These are phyloP conservation scores for Sibirionetta formosa DNA, from an alignment of 2,797 vertebrate genomes.

Conservation along the genomic window DNA sequence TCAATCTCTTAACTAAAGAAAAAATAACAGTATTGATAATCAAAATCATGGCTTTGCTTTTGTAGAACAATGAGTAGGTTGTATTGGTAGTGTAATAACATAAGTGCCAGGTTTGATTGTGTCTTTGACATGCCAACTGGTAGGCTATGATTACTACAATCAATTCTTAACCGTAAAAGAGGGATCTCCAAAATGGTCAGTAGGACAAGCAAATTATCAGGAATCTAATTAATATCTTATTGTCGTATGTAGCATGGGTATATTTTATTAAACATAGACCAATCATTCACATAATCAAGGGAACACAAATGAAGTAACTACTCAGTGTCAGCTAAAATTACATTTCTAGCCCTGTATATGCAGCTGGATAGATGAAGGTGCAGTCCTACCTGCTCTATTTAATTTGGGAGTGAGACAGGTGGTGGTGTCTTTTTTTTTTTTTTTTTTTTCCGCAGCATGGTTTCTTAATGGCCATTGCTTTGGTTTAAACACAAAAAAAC, in stretches of 20 bases:
- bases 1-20: conserved; percentile 78
- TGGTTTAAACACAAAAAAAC: not conserved
- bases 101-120: conserved; percentile 43
- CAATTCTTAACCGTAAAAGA: conserved; percentile 53
- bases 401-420: not conserved
- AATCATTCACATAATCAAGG: not conserved
- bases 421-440: not conserved
- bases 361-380: not conserved
- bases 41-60: conserved; percentile 37
- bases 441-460: not conserved
- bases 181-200: conserved; percentile 39
- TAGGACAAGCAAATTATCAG: conserved; percentile 19
- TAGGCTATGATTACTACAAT: conserved; percentile 59
- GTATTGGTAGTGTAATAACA: not conserved
- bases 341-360: not conserved
- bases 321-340: not conserved
- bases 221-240: not conserved
- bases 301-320: not conserved
- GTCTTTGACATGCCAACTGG: conserved; percentile 10
- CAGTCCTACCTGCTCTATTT: not conserved
- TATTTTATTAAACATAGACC: not conserved
- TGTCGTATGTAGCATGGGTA: not conserved
- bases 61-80: conserved; percentile 51
- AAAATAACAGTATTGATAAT: conserved; percentile 63
- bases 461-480: fast-evolving